Evolutionary conservation across 2,888 invertebrate genomes (phyloP).

Genomic region (Hemaris fuciformis): DNA sequence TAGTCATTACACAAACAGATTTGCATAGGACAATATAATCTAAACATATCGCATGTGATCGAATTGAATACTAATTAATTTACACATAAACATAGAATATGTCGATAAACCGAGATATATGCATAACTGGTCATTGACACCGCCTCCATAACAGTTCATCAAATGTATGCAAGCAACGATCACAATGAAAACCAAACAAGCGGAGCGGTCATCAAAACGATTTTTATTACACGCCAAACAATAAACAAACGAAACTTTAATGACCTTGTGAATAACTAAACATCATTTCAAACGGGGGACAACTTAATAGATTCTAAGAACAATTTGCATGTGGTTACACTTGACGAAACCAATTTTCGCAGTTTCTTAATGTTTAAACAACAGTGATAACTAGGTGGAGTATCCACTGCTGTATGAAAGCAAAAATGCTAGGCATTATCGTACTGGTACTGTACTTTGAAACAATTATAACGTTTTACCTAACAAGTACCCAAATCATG

Average conservation of each 20-base stretch:
- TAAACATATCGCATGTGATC: not conserved
- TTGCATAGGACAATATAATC: no score
- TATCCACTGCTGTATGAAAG: no score
- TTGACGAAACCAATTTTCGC: no score
- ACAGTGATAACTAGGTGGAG: no score
- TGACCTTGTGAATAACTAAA: not conserved
- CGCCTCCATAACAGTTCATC: not conserved
- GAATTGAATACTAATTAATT: not conserved
- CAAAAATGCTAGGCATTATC: no score
- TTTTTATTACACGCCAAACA: slow-evolving; percentile 12
- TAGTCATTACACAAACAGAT: no score
- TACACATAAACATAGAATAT: not conserved
- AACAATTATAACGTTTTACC: no score
- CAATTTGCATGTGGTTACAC: no score
- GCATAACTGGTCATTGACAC: not conserved
- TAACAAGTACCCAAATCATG: no score
- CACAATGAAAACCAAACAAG: not conserved
- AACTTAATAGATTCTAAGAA: not conserved
- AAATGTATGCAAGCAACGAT: not conserved
- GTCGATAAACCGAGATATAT: not conserved
- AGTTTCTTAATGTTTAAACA: no score
- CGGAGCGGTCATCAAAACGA: not conserved
- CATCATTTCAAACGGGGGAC: not conserved
- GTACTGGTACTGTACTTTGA: no score
- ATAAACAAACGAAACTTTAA: slow-evolving; percentile 9